A percentile compares a stretch with the other conserved stretches of the same genome.
Conservation (phyloP, 2,113 vertebrate genomes). For the Pachycephala philippinensis region DNA sequence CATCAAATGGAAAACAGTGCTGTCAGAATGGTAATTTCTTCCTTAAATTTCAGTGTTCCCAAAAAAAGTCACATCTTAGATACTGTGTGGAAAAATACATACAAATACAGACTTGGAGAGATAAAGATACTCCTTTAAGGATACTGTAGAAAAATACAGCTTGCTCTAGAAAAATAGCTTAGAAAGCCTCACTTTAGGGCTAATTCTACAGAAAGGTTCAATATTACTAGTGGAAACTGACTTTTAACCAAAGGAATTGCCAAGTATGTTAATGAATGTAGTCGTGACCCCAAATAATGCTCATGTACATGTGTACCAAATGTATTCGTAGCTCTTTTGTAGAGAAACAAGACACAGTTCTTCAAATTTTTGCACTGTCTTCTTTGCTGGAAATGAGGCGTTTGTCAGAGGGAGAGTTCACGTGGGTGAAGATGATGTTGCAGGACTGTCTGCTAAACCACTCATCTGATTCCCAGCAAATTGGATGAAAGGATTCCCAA, state of each 20-base stretch:
- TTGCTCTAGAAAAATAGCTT: background rate
- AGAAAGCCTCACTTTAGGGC: background rate
- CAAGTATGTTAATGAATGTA: background rate
- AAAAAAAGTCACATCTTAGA: background rate
- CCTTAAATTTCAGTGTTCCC: background rate
- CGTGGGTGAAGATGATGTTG: background rate
- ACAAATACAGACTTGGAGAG: background rate
- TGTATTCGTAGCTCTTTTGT: background rate
- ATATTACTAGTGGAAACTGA: background rate
- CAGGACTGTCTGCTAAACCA: background rate
- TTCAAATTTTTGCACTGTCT: background rate
- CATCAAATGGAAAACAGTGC: background rate
- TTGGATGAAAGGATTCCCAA: background rate
- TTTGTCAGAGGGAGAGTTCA: background rate
- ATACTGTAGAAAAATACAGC: background rate
- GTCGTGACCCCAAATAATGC: background rate
- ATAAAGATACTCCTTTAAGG: background rate
- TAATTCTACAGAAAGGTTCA: background rate
- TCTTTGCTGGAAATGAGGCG: background rate
- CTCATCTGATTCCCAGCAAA: background rate
- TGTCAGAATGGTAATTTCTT: background rate
- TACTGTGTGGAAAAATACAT: background rate
- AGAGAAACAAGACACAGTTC: background rate
- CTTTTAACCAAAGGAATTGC: background rate
- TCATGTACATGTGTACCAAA: fast-evolving